phyloP scores from a whole-genome alignment of 2,797 vertebrate genomes.

The Onychomys torridus region DNA sequence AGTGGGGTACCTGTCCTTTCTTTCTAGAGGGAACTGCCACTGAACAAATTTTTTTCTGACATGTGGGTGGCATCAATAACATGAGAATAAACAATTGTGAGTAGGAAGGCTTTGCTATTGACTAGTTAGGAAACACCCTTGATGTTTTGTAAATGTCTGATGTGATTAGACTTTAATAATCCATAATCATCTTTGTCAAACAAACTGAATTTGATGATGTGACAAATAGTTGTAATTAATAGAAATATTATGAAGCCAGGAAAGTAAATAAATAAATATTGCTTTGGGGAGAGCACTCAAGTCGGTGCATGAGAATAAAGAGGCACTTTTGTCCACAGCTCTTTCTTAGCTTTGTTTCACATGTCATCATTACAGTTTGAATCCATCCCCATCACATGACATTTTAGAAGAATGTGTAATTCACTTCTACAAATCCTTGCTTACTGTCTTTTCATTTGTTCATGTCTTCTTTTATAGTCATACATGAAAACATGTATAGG shows the following conservation, averaged over 20 bases:
- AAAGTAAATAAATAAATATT: slow-evolving; percentile 34
- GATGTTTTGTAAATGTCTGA: slow-evolving; percentile 86
- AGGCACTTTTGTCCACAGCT: neutral
- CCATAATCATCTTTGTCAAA: slow-evolving; percentile 87
- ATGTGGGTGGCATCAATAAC: slow-evolving; percentile 59
- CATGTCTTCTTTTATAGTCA: neutral
- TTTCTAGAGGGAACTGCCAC: slow-evolving; percentile 57
- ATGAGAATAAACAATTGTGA: slow-evolving; percentile 80
- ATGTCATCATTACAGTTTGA: no score
- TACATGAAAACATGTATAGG: slow-evolving; percentile 12
- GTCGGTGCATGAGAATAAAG: neutral
- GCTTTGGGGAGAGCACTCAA: neutral
- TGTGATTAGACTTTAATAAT: slow-evolving; percentile 86
- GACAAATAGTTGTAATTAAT: slow-evolving; percentile 82
- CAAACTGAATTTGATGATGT: slow-evolving; percentile 83
- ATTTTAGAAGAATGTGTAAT: neutral
- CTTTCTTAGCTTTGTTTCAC: neutral
- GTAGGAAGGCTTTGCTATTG: slow-evolving; percentile 84
- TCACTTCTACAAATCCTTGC: neutral
- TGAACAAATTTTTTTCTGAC: slow-evolving; percentile 66
- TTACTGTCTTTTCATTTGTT: slow-evolving; percentile 17
- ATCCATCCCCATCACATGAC: neutral
- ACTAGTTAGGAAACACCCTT: slow-evolving; percentile 86
- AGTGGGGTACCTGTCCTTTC: neutral
- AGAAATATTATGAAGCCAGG: slow-evolving; percentile 78